A percentile compares a stretch with the other conserved stretches of the same genome.
Conservation (phyloP, 2,797 vertebrate genomes). For the Tiaroga cobitis region DNA sequence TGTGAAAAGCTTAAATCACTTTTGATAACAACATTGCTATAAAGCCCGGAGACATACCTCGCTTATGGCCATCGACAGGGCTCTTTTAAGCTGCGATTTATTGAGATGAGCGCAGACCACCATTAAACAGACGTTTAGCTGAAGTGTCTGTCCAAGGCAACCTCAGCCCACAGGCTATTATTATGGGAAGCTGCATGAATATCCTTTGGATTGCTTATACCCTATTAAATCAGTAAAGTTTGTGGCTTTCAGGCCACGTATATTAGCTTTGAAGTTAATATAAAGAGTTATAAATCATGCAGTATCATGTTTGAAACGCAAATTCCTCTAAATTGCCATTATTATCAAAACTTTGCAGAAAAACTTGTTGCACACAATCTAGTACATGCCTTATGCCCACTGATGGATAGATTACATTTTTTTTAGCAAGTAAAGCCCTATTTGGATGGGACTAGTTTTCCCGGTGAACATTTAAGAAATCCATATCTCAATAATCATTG, state of each 20-base stretch:
- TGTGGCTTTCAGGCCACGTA: neutral
- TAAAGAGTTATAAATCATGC: neutral
- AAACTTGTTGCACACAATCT: neutral
- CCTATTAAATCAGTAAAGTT: neutral
- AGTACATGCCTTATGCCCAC: neutral
- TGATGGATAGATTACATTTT: no score
- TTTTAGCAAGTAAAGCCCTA: neutral
- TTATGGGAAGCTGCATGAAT: slow-evolving; percentile 11
- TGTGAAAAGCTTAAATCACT: slow-evolving; percentile 46
- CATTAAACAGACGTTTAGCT: slow-evolving; percentile 48
- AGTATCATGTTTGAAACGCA: neutral
- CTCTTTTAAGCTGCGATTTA: slow-evolving; percentile 53
- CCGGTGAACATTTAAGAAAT: neutral
- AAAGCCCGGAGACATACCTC: slow-evolving; percentile 25
- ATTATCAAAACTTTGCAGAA: neutral
- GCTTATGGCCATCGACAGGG: slow-evolving; percentile 44
- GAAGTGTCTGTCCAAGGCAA: slow-evolving; percentile 35
- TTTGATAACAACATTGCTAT: slow-evolving; percentile 47
- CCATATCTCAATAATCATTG: neutral
- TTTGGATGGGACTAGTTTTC: neutral
- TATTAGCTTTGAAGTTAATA: neutral
- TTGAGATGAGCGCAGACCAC: slow-evolving; percentile 35
- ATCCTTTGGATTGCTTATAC: neutral
- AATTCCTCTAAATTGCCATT: neutral
- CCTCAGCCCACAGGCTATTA: slow-evolving; percentile 16